Base-by-base conservation (phyloP, 2,797 vertebrate genomes). In the Oophaga sylvatica region DNA sequence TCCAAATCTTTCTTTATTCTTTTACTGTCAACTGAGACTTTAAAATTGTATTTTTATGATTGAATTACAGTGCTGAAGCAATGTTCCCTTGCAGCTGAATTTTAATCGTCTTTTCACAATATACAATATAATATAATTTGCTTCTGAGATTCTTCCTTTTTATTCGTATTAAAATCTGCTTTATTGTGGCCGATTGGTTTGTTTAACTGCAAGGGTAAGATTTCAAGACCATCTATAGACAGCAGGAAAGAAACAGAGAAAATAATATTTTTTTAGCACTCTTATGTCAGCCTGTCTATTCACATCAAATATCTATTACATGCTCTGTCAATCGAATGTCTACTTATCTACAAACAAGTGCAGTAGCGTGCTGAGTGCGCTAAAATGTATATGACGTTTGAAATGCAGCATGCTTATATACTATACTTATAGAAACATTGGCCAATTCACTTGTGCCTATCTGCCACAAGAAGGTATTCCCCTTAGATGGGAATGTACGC, bases 21-120 rank as follows among this genome's bases (percentile, higher is more conserved):
- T 75, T 77, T 56, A 53, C 41, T 26, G 4, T 53, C 48, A 56
- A 26, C 22, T 77, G 12, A 56, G 75, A 77, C 45, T 77, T 56
- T 77, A 77, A 26, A 77, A 77, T 77, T 77, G 75, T 77, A n/a
- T 22, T 77, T 20, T 16, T 77, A 77, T 77, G 75, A 77, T 77
- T 77, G 20, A 77, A 77, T 77, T 77, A 77, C 48, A 77, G 22
- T 1, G 45, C 12, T 26, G 48, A 77, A 77, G 12, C 75, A 77
- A 56, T 53, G 53, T 77, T 77, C 13, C 45, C 48, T 22, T 77
- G 45, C 75, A 77, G 75, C 75, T 77, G 75, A 77, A 77, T 77
- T 77, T 77, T 77, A 77, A 77, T 77, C 48, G 48, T 15, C 75
- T 56, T 56, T 56, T 77, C 45, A 56, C 45, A 77, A 77, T 77